A percentile compares a stretch with the other conserved stretches of the same genome.
Conservation (phyloP, 2,797 vertebrate genomes). For the Arrhamphus sclerolepis region DNA sequence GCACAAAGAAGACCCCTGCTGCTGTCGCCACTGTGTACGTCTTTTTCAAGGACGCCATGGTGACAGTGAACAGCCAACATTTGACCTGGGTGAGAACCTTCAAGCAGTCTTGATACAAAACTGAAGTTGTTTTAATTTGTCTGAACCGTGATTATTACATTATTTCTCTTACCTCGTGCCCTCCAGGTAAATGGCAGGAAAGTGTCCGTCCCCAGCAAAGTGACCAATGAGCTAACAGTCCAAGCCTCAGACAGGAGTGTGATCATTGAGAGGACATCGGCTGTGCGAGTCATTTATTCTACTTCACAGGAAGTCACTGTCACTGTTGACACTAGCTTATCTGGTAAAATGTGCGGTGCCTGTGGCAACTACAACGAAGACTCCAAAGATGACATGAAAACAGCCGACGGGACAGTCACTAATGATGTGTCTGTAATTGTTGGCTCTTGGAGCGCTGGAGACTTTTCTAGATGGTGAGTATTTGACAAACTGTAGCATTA, state of each 20-base stretch:
- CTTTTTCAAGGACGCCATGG: constrained; percentile 64
- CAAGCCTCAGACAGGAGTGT: constrained; percentile 57
- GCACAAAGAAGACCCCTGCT: constrained; percentile 19
- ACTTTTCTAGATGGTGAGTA: constrained; percentile 83
- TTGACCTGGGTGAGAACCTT: constrained; percentile 80
- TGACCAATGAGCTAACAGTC: constrained; percentile 49
- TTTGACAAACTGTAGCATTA: constrained; percentile 6
- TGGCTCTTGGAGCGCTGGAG: constrained; percentile 76
- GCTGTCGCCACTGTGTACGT: constrained; percentile 59
- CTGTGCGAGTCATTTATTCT: constrained; percentile 71
- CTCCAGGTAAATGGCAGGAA: constrained; percentile 79
- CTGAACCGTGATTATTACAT: neutral
- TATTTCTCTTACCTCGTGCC: neutral
- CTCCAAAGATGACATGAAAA: constrained; percentile 68
- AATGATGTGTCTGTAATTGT: constrained; percentile 54
- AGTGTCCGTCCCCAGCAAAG: constrained; percentile 64
- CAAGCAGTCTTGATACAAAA: neutral
- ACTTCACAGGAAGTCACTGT: constrained; percentile 66
- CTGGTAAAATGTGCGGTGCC: constrained; percentile 73
- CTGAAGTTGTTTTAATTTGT: neutral
- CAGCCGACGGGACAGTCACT: constrained; percentile 54
- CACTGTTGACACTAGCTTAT: constrained; percentile 51
- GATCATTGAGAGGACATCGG: constrained; percentile 59
- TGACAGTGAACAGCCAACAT: constrained; percentile 73
- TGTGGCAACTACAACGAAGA: constrained; percentile 84